phyloP scores from a whole-genome alignment of 2,113 vertebrate species.

The Pyxicephalus adspersus region DNA sequence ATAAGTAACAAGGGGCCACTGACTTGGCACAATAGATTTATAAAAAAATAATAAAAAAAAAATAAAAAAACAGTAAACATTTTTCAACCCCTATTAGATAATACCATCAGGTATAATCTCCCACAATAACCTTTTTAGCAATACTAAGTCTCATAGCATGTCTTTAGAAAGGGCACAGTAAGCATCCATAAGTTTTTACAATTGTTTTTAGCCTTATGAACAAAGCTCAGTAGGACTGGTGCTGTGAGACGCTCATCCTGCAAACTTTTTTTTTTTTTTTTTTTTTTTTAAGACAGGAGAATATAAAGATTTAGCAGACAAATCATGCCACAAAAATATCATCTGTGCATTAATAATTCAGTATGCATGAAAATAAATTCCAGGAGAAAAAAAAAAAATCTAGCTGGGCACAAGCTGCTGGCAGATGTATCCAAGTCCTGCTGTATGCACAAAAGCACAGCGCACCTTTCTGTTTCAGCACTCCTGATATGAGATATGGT shows the following conservation, averaged over 20 bases:
- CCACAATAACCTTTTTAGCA: background rate
- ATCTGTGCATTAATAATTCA: slow-evolving; percentile 47
- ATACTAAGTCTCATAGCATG: background rate
- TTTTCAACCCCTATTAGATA: too few species aligned
- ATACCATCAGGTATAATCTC: background rate
- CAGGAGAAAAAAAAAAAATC: slow-evolving; percentile 36
- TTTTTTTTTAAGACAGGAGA: background rate
- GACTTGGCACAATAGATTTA: too few species aligned
- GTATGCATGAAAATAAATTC: slow-evolving; percentile 1
- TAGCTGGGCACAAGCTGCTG: slow-evolving; percentile 25
- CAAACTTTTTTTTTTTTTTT: background rate
- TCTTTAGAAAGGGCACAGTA: background rate
- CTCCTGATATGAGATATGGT: background rate
- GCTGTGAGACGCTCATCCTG: slow-evolving; percentile 13
- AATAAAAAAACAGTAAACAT: too few species aligned
- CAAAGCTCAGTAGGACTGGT: background rate
- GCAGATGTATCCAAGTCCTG: background rate
- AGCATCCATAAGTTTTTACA: background rate
- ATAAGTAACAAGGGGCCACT: too few species aligned
- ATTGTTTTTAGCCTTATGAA: background rate
- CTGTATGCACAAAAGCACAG: slow-evolving; percentile 15
- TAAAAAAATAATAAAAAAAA: too few species aligned
- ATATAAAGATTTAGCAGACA: slow-evolving; percentile 6
- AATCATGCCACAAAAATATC: slow-evolving; percentile 10
- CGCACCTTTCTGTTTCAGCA: slow-evolving; percentile 30